These are phyloP conservation scores for Proteles cristata DNA, from an alignment of 2,113 vertebrate genomes.

Conservation along the genomic window DNA sequence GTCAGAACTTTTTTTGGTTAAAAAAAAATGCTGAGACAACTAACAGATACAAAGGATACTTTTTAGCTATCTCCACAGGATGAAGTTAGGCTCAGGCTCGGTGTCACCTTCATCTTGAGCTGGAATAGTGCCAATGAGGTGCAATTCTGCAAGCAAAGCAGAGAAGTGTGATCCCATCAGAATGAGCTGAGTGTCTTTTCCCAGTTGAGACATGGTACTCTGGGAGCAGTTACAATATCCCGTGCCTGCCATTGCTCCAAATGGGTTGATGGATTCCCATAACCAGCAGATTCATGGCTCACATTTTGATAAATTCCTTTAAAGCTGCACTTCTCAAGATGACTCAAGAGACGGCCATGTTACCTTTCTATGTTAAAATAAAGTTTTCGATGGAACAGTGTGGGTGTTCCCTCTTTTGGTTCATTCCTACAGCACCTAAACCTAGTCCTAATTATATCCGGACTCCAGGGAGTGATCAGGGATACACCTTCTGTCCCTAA, in stretches of 20 bases:
- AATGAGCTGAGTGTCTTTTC: neutral
- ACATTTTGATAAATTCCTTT: constrained; percentile 47
- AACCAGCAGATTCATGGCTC: constrained; percentile 45
- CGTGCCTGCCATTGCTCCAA: rapidly evolving
- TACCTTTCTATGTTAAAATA: constrained; percentile 50
- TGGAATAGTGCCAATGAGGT: neutral
- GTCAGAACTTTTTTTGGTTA: neutral
- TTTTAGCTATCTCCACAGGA: neutral
- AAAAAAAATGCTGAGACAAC: neutral
- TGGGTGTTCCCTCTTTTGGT: neutral
- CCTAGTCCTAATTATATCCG: neutral
- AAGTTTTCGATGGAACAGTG: constrained; percentile 32
- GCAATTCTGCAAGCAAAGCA: neutral
- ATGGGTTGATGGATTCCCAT: rapidly evolving
- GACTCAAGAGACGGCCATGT: constrained; percentile 63
- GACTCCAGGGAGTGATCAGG: neutral
- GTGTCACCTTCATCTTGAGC: neutral
- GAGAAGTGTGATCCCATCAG: rapidly evolving
- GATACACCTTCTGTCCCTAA: neutral
- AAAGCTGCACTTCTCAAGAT: constrained; percentile 61
- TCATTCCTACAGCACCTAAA: constrained; percentile 28
- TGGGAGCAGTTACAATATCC: neutral
- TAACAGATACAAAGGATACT: neutral
- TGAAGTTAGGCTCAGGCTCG: neutral
- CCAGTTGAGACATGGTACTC: neutral